Evolutionary conservation across 92 coral and sea anemone genomes (phyloP), one percentile per base, ranked within the genome.

Genomic region (Phenganax stokvisi): DNA sequence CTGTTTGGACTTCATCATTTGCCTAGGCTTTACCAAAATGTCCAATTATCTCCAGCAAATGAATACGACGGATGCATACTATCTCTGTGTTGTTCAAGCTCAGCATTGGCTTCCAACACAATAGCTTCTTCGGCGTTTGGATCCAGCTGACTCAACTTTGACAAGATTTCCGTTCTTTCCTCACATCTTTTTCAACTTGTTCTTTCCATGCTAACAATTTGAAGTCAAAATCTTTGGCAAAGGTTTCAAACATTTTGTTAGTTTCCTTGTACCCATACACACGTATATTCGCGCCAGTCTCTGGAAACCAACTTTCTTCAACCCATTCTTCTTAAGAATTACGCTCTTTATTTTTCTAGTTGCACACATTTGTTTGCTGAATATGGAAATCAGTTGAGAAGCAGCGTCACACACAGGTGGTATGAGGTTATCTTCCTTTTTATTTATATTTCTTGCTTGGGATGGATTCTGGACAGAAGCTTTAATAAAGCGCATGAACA

Each of bases 11-110:
- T 54, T 0, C 4, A 88, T 87, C 84, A 81, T 87, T 25, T 87
- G 90, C 0, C 88, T 9, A 9, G 78, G 58, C 0, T n/a, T 8
- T 3, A 56, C 30, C 10, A 57, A 70, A 54, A 77, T 85, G 67
- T 88, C 90, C 31, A 85, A 52, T 88, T 85, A 20, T 20, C 25
- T 16, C 0, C 58, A 75, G 86, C 76, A 12, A 88, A 85, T 6
- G 90, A 85, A 51, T 88, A 88, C 0, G 88, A 86, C 54, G 86
- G 86, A 28, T 88, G 88, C 90, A 88, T 88, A 20, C 2, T 62
- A 57, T 66, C 47, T 69, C 86, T 66, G 77, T 76, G 88, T 11
- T 12, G 8, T 16, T 57, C 30, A 20, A 83, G 52, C 15, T 83
- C 83, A 7, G 6, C 10, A 7, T 68, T 44, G 15, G 57, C 56